phyloP scores from a whole-genome alignment of 2,113 vertebrate species.

The Propithecus coquereli region DNA sequence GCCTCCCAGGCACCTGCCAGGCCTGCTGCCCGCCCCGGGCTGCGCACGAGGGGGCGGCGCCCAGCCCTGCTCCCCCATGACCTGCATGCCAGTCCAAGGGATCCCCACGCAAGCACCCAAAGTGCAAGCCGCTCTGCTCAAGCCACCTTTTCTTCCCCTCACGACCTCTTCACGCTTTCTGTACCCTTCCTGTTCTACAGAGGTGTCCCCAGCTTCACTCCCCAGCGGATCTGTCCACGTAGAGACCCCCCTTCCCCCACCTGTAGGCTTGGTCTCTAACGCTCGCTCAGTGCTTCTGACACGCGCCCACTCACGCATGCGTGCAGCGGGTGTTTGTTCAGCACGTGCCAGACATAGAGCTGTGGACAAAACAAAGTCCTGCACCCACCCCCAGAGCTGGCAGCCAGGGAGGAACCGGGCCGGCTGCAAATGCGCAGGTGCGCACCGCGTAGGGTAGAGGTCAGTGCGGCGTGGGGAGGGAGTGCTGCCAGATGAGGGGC shows the following conservation, averaged over 20 bases:
- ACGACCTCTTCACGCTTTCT: neutral
- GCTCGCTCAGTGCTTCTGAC: neutral
- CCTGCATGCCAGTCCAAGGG: neutral
- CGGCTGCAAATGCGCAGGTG: neutral
- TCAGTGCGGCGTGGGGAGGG: neutral
- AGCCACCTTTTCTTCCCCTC: neutral
- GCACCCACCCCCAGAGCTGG: neutral
- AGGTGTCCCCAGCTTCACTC: neutral
- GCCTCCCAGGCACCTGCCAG: neutral
- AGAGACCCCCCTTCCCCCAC: neutral
- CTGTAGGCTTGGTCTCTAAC: too few species aligned
- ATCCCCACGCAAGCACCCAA: accelerated
- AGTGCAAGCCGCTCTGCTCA: neutral
- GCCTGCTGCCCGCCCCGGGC: neutral
- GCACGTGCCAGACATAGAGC: neutral
- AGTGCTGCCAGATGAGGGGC: neutral
- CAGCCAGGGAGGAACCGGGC: neutral
- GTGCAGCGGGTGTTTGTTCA: neutral
- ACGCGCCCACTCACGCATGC: neutral
- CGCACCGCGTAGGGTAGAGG: accelerated
- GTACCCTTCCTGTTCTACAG: neutral
- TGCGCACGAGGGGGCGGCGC: neutral
- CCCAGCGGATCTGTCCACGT: neutral
- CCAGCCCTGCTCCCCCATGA: neutral
- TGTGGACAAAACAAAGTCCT: neutral